Evolutionary conservation across 2,797 vertebrate species (phyloP).

Genomic region (Lagocephalus sceleratus): DNA sequence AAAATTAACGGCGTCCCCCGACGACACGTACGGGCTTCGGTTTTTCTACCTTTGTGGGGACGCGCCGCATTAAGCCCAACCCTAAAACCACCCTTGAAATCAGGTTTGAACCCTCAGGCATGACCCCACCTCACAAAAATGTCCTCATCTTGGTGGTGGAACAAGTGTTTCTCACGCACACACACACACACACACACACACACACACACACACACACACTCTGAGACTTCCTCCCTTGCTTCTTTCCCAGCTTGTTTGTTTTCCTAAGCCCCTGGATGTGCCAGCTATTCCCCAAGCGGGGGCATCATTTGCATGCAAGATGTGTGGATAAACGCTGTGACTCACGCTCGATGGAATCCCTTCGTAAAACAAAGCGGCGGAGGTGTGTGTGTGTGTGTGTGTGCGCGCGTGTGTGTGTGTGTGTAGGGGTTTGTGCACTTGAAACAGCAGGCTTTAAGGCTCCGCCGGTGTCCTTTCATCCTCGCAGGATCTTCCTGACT

Average conservation of each 20-base stretch:
- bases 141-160: too few species aligned
- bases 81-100: too few species aligned
- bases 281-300: too few species aligned
- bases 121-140: too few species aligned
- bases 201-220: too few species aligned
- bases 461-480: slow-evolving; percentile 19
- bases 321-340: slow-evolving; percentile 37
- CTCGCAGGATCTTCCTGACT: slow-evolving; percentile 26
- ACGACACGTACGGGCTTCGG: too few species aligned
- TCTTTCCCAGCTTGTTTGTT: slow-evolving; percentile 12
- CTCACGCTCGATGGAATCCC: slow-evolving; percentile 49
- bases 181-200: too few species aligned
- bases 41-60: too few species aligned
- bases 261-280: slow-evolving; percentile 11
- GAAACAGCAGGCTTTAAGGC: neutral
- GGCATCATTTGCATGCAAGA: neutral
- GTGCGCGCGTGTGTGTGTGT: slow-evolving; percentile 6
- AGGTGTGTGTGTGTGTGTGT: slow-evolving; percentile 12
- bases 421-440: neutral
- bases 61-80: too few species aligned
- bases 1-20: too few species aligned
- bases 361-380: slow-evolving; percentile 41
- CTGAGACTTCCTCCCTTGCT: slow-evolving; percentile 38
- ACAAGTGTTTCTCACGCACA: too few species aligned
- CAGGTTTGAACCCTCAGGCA: too few species aligned